Evolutionary conservation across 2,113 vertebrate genomes (phyloP).

Genomic region (Regulus satrapa): DNA sequence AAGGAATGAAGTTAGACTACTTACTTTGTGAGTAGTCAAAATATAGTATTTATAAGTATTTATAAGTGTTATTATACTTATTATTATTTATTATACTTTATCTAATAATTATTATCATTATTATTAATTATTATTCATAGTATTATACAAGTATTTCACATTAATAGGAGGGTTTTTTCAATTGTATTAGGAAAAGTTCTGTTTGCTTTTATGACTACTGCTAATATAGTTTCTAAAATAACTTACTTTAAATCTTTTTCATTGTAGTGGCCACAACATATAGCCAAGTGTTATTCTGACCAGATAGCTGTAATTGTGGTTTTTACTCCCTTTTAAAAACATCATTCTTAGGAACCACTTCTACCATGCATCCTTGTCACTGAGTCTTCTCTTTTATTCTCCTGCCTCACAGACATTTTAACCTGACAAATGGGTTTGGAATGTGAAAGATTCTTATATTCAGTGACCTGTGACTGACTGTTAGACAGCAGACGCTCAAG

Average conservation of each 20-base stretch:
- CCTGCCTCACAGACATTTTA: background rate
- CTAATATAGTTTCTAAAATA: background rate
- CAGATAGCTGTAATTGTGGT: background rate
- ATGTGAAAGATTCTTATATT: background rate
- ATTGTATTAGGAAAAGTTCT: background rate
- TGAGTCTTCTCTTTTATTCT: background rate
- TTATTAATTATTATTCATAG: too few relatives aligned
- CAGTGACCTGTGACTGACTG: background rate
- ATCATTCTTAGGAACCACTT: background rate
- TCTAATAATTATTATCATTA: too few relatives aligned
- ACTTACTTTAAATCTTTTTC: background rate
- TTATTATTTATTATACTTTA: too few relatives aligned
- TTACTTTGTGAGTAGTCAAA: background rate
- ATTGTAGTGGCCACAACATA: background rate
- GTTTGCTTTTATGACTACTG: background rate
- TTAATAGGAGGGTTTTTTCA: background rate
- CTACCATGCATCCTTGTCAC: background rate
- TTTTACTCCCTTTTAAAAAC: background rate
- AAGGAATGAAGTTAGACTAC: background rate
- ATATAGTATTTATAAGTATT: too few relatives aligned
- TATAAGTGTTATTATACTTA: too few relatives aligned
- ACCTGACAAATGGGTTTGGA: background rate
- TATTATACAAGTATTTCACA: background rate
- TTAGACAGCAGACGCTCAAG: background rate
- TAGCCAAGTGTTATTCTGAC: background rate